Percentiles rank a stretch among this genome's conserved stretches.
phyloP scores from a whole-genome alignment of 2,113 vertebrate species.

The Acrocephalus kingi region DNA sequence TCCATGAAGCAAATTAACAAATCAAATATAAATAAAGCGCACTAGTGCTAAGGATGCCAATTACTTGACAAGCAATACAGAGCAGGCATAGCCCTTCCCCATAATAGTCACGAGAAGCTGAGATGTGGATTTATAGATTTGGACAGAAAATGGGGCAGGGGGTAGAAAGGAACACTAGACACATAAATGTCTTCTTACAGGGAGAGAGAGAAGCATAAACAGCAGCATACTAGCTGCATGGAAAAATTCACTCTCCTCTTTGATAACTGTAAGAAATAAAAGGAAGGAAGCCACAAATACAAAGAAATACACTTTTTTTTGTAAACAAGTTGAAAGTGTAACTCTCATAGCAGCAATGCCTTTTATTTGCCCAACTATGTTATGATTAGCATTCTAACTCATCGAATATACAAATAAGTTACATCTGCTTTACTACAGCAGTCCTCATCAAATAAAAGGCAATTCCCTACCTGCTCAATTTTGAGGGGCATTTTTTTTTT shows the following conservation, averaged over 20 bases:
- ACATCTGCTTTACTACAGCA: background rate
- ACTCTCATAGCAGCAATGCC: background rate
- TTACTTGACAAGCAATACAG: background rate
- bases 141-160: background rate
- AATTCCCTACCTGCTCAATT: background rate
- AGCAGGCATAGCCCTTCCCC: background rate
- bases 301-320: fast-evolving
- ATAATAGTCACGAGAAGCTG: fast-evolving
- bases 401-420: background rate
- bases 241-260: background rate
- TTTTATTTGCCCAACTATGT: background rate
- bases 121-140: background rate
- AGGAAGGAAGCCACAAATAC: background rate
- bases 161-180: background rate
- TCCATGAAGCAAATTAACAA: background rate
- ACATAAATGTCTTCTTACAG: background rate
- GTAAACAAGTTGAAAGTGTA: background rate
- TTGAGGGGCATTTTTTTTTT: background rate
- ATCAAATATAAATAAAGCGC: background rate
- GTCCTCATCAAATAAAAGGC: background rate
- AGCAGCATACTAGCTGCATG: background rate
- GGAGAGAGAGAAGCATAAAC: background rate
- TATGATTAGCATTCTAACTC: background rate
- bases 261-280: background rate
- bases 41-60: background rate